A percentile compares a stretch with the other conserved stretches of the same genome.
Evolutionary conservation across 1,140 invertebrate genomes (phyloP).

Genomic region (Bombus difficillimus): DNA sequence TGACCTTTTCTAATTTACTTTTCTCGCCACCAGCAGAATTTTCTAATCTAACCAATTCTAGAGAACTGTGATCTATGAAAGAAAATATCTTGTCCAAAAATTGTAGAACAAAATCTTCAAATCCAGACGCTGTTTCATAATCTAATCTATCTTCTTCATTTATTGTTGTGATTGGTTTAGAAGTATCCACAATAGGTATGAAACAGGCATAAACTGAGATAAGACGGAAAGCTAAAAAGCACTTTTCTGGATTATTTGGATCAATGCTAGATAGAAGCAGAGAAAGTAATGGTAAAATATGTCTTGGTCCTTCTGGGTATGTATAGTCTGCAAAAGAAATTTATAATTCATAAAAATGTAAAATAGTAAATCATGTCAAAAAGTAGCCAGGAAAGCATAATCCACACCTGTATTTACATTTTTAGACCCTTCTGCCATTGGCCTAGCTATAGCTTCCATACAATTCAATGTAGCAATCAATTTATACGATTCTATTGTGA

Average conservation of each 20-base stretch:
- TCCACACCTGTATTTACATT: constrained; percentile 77
- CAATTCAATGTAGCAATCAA: constrained; percentile 91
- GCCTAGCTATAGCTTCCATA: constrained; percentile 87
- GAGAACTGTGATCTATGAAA: constrained; percentile 89
- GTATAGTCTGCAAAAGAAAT: constrained; percentile 74
- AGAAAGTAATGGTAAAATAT: constrained; percentile 92
- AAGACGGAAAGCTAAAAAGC: constrained; percentile 90
- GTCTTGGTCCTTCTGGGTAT: constrained; percentile 90
- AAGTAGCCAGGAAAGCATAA: neutral
- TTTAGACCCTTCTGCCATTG: constrained; percentile 86
- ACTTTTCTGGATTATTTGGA: constrained; percentile 94
- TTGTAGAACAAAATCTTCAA: constrained; percentile 95
- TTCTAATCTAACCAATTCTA: constrained; percentile 87
- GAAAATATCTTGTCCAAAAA: constrained; percentile 91
- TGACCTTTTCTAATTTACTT: constrained; percentile 84
- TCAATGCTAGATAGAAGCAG: constrained; percentile 94
- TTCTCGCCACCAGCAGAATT: constrained; percentile 78
- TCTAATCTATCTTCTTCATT: constrained; percentile 89
- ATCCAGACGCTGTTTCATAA: constrained; percentile 90
- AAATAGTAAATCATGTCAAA: neutral
- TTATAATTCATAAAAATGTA: neutral
- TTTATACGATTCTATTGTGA: constrained; percentile 94
- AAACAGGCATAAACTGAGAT: constrained; percentile 89
- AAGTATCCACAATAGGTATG: constrained; percentile 93
- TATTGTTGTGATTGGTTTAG: constrained; percentile 86